Evolutionary conservation across 2,797 vertebrate genomes (phyloP), one percentile per base, ranked within the genome.

Genomic region (Knipowitschia caucasica): DNA sequence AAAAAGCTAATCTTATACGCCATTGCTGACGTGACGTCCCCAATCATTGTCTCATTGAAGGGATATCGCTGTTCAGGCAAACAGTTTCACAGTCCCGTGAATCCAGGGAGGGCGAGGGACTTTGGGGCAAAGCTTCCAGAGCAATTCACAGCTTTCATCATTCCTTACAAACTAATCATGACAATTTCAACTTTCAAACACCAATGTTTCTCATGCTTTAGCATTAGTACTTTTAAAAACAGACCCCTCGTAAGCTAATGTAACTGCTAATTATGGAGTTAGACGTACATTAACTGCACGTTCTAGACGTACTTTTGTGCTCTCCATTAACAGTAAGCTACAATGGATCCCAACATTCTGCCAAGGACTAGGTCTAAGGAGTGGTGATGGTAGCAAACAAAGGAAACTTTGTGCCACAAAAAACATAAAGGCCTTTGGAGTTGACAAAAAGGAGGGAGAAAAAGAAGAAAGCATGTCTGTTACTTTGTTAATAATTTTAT

Each of bases 401-500:
- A 71, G 68, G 71, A 64, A 70, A 56, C 60, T 50, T 47, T 77
- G 77, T 77, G 73, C 75, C 79, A 85, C 73, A 79, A 85, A 80
- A 76, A 83, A 65, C 66, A 81, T 82, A 78, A 43, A 64, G 68
- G 78, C 79, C 68, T 81, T 83, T 20, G 36, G 71, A 79, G 65
- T 70, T 60, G 70, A 80, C 67, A 59, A 69, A 43, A 75, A 78
- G 83, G 74, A 72, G 82, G 75, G 73, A 85, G 78, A 81, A 84
- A 83, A 84, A 86, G 76, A 89, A 87, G 81, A 86, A 86, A 86
- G 82, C 78, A 76, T 82, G 79, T 80, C 80, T 87, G 85, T 90
- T 88, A 88, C 64, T 84, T 87, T 86, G 88, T 90, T 87, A 90
- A 89, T 89, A 50, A 84, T 85, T 76, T 85, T 79, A 86, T 85